Evolutionary conservation across 2,797 vertebrate genomes (phyloP).

Genomic region (Dallia pectoralis): DNA sequence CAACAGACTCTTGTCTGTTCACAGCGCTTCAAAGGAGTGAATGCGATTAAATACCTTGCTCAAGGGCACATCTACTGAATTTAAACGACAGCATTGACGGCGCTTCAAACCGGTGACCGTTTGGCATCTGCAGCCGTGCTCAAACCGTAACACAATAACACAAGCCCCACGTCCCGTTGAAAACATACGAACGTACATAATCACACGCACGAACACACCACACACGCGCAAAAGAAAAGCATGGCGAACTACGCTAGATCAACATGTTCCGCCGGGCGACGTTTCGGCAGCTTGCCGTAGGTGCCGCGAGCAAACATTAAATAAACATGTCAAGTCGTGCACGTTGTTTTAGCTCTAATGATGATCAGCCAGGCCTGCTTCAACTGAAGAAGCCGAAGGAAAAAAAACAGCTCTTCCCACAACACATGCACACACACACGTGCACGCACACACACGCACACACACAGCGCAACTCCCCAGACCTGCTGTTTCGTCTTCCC

Average conservation of each 20-base stretch:
- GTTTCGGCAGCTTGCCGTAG: conserved; percentile 72
- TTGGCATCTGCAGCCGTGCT: too few species aligned
- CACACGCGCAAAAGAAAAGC: neutral
- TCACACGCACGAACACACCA: too few species aligned
- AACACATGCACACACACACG: too few species aligned
- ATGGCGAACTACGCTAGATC: conserved; percentile 68
- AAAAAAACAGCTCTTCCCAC: conserved; percentile 35
- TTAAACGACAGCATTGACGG: too few species aligned
- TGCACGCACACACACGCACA: conserved; percentile 20
- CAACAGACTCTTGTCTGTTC: too few species aligned
- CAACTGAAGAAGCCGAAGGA: conserved; percentile 71
- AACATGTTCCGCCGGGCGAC: conserved; percentile 72
- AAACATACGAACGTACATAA: neutral
- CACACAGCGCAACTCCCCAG: conserved; percentile 72
- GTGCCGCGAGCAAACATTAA: conserved; percentile 76
- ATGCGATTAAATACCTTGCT: too few species aligned
- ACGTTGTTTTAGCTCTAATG: conserved; percentile 69
- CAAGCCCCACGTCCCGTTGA: neutral
- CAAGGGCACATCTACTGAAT: too few species aligned
- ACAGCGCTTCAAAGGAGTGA: too few species aligned
- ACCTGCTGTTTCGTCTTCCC: conserved; percentile 61
- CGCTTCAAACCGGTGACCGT: too few species aligned
- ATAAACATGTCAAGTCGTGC: conserved; percentile 79
- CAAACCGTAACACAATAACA: too few species aligned
- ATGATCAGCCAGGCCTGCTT: conserved; percentile 70